Percentiles rank a stretch among this genome's conserved stretches.
Evolutionary conservation across 2,113 vertebrate genomes (phyloP).

Genomic region (Mastomys coucha): DNA sequence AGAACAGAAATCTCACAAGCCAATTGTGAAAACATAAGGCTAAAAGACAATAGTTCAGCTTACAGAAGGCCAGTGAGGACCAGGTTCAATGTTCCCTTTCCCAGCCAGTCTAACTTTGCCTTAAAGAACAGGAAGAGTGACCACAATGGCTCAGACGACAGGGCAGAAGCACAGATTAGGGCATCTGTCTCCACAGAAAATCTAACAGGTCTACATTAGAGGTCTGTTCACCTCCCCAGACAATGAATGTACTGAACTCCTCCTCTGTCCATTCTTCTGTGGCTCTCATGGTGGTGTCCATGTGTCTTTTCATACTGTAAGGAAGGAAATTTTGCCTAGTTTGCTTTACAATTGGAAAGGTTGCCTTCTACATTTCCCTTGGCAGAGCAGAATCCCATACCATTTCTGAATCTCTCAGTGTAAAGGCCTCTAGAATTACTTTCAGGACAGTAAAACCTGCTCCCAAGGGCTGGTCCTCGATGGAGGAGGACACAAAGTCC

Average conservation of each 20-base stretch:
- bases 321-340: background rate
- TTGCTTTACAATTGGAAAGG: too few species aligned
- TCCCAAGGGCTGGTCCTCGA: background rate
- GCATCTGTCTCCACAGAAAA: background rate
- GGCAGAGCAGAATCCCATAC: background rate
- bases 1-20: background rate
- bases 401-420: too few species aligned
- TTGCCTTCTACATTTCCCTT: background rate
- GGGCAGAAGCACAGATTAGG: too few species aligned
- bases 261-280: background rate
- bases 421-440: too few species aligned
- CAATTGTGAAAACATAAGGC: accelerated
- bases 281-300: background rate
- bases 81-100: accelerated
- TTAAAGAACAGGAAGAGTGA: background rate
- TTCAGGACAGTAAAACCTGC: background rate
- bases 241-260: background rate
- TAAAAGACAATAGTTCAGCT: background rate
- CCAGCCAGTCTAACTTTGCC: background rate
- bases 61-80: accelerated
- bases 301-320: background rate
- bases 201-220: accelerated
- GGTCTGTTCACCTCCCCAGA: accelerated
- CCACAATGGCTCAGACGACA: too few species aligned
- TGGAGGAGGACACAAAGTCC: too few species aligned